phyloP scores from a whole-genome alignment of 2,888 invertebrate genomes.

The Philaethria dido region DNA sequence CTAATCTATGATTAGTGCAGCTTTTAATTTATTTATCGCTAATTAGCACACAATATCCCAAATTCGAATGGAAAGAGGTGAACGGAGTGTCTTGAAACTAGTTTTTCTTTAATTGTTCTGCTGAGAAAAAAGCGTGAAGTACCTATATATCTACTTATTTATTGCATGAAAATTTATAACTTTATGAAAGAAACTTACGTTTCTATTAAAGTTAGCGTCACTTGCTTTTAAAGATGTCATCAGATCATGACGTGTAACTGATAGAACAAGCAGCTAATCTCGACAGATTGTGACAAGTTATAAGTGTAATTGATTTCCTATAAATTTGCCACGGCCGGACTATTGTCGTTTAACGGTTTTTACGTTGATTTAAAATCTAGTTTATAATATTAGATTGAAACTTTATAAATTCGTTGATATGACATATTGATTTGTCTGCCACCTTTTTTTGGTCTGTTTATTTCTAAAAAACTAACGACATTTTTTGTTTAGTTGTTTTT shows the following conservation, averaged over 20 bases:
- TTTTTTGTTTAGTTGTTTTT: background rate
- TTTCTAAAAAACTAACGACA: background rate
- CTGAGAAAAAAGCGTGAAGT: too few relatives aligned
- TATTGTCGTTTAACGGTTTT: conserved; percentile 5
- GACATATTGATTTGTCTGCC: background rate
- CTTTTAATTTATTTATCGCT: too few relatives aligned
- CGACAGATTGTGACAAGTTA: conserved; percentile 1
- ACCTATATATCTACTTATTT: too few relatives aligned
- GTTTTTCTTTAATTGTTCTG: too few relatives aligned
- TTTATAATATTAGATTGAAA: background rate
- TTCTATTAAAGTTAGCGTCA: background rate
- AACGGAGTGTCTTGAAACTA: too few relatives aligned
- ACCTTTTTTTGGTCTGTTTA: background rate
- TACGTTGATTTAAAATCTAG: background rate
- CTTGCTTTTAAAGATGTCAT: background rate
- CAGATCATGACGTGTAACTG: background rate
- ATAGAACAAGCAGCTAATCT: background rate
- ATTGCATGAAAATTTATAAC: too few relatives aligned
- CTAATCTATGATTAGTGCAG: too few relatives aligned
- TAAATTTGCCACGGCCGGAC: background rate
- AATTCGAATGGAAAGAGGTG: too few relatives aligned
- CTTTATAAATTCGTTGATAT: background rate
- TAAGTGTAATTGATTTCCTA: conserved; percentile 13
- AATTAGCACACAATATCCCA: too few relatives aligned
- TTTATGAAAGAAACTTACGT: too few relatives aligned